Conservation (phyloP, 1,140 invertebrate species). For the Eulimnadia texana region DNA sequence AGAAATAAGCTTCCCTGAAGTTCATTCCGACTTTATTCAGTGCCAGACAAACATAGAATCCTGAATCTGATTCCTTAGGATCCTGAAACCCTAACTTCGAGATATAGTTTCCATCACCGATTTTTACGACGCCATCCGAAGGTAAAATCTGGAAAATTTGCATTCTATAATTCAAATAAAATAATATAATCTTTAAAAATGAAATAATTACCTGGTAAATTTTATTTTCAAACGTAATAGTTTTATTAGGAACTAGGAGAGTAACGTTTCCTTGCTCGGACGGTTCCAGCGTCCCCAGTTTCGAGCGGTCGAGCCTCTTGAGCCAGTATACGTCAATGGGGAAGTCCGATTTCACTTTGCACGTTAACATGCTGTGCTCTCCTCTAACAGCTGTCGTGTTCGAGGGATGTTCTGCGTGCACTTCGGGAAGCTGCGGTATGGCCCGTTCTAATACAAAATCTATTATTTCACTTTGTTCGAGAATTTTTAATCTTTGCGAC, state of each 20-base stretch:
- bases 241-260: neutral
- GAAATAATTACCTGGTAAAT: constrained; percentile 1
- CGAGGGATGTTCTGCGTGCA: neutral
- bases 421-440: constrained; percentile 1
- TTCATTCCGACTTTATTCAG: constrained; percentile 4
- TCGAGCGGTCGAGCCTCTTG: neutral
- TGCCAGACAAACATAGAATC: constrained; percentile 6
- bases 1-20: neutral
- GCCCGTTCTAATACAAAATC: neutral
- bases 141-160: neutral
- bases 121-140: neutral
- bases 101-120: neutral
- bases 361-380: neutral
- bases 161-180: neutral
- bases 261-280: neutral
- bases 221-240: constrained; percentile 4
- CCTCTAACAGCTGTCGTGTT: neutral
- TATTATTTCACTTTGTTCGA: neutral
- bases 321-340: constrained; percentile 1
- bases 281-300: neutral
- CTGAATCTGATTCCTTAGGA: neutral
- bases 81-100: neutral
- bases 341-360: constrained; percentile 5
- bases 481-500: neutral
- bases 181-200: neutral